Conservation (phyloP, 2,888 invertebrate species). For the Andricus curvator region DNA sequence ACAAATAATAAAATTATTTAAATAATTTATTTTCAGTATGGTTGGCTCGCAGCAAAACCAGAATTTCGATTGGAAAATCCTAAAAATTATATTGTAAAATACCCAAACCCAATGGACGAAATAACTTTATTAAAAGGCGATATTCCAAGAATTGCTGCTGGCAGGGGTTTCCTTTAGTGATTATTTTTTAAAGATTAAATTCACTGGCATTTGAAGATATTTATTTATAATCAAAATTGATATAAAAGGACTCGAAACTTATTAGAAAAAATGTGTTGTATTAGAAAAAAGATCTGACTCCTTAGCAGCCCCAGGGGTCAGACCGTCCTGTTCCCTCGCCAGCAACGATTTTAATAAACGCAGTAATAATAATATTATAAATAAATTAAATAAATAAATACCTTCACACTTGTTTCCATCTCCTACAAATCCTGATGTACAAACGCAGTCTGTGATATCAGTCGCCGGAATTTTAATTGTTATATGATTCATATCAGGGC, state of each 20-base stretch:
- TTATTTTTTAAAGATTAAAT: too few species aligned
- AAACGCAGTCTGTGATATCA: constrained; percentile 81
- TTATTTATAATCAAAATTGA: too few species aligned
- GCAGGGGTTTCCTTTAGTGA: constrained; percentile 61
- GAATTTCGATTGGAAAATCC: constrained; percentile 69
- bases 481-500: constrained; percentile 84
- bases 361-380: too few species aligned
- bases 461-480: constrained; percentile 81
- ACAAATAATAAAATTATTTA: neutral
- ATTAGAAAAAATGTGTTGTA: too few species aligned
- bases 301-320: too few species aligned
- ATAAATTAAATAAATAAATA: constrained; percentile 62
- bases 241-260: too few species aligned
- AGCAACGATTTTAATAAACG: too few species aligned
- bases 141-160: constrained; percentile 63
- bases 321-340: too few species aligned
- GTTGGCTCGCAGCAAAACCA: constrained; percentile 68
- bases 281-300: too few species aligned
- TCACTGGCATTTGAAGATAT: too few species aligned
- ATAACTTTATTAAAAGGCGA: constrained; percentile 58
- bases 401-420: constrained; percentile 81
- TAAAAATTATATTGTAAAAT: constrained; percentile 58
- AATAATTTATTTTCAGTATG: constrained; percentile 59
- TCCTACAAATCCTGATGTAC: constrained; percentile 82
- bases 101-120: constrained; percentile 63